Percentiles rank a stretch among this genome's conserved stretches.
Evolutionary conservation across 1,140 invertebrate species (phyloP).

Genomic region (Laupala kohalensis): DNA sequence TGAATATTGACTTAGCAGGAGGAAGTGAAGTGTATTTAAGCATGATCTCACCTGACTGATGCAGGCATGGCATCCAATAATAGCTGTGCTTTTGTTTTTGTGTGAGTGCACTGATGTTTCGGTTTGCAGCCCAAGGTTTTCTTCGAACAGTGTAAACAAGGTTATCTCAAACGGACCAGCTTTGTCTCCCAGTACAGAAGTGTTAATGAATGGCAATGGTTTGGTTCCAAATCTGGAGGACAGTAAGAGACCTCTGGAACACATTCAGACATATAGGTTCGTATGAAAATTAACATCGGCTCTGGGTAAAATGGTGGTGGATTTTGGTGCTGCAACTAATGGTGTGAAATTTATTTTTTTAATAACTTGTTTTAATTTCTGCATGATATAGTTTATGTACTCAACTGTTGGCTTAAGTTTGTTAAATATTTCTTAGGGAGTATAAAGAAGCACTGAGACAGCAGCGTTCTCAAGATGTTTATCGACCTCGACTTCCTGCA

Average conservation of each 20-base stretch:
- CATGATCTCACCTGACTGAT: not conserved
- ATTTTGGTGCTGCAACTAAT: not conserved
- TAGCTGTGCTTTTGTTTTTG: conserved; percentile 11
- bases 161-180: conserved; percentile 6
- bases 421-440: conserved; percentile 38
- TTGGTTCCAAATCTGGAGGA: conserved; percentile 32
- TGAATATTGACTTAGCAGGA: not conserved
- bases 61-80: not conserved
- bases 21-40: not conserved
- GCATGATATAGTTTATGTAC: not conserved
- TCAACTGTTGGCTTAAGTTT: not conserved
- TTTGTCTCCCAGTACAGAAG: conserved; percentile 15
- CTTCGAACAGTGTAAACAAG: conserved; percentile 9
- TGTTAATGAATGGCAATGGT: conserved; percentile 13
- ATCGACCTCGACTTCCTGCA: conserved; percentile 26
- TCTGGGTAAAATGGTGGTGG: not conserved
- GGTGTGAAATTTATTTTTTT: not conserved
- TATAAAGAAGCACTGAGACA: conserved; percentile 77
- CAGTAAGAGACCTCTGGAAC: conserved; percentile 51
- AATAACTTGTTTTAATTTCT: not conserved
- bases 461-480: conserved; percentile 61
- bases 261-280: conserved; percentile 75
- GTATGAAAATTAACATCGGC: conserved; percentile 12
- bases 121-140: conserved; percentile 14
- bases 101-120: conserved; percentile 12